Percentiles rank a stretch among this genome's conserved stretches.
Evolutionary conservation across 2,888 invertebrate genomes (phyloP).

Genomic region (Listrodromus nycthemerus): DNA sequence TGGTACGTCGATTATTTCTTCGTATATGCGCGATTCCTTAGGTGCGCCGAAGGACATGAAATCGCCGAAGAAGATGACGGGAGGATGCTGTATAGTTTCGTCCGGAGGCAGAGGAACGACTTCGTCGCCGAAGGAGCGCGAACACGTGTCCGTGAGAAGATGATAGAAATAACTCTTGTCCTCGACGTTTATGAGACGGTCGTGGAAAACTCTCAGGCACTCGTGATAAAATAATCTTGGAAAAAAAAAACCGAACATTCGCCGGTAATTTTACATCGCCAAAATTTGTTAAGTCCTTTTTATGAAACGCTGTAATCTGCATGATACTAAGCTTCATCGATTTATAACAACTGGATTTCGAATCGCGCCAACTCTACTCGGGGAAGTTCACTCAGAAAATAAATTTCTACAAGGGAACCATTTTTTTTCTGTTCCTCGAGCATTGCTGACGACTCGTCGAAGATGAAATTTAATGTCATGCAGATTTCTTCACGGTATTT

Average conservation of each 20-base stretch:
- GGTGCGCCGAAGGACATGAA: conserved; percentile 92
- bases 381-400: too few relatives aligned
- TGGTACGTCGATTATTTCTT: conserved; percentile 91
- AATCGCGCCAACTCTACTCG: too few relatives aligned
- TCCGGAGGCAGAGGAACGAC: conserved; percentile 87
- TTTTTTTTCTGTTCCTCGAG: too few relatives aligned
- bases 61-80: conserved; percentile 93
- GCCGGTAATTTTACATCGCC: not conserved
- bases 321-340: too few relatives aligned
- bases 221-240: conserved; percentile 95
- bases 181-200: conserved; percentile 92
- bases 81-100: conserved; percentile 87
- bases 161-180: conserved; percentile 93
- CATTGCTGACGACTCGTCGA: too few relatives aligned
- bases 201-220: conserved; percentile 95
- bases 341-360: too few relatives aligned
- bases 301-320: too few relatives aligned
- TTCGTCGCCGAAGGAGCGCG: conserved; percentile 87
- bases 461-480: too few relatives aligned
- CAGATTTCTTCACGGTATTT: too few relatives aligned
- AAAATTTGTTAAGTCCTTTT: not conserved
- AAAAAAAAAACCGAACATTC: conserved; percentile 46
- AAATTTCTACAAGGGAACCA: too few relatives aligned
- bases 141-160: conserved; percentile 89
- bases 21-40: conserved; percentile 91